Evolutionary conservation across 2,888 invertebrate genomes (phyloP), one percentile per base, ranked within the genome.

Genomic region (Philhelius pedissequus): DNA sequence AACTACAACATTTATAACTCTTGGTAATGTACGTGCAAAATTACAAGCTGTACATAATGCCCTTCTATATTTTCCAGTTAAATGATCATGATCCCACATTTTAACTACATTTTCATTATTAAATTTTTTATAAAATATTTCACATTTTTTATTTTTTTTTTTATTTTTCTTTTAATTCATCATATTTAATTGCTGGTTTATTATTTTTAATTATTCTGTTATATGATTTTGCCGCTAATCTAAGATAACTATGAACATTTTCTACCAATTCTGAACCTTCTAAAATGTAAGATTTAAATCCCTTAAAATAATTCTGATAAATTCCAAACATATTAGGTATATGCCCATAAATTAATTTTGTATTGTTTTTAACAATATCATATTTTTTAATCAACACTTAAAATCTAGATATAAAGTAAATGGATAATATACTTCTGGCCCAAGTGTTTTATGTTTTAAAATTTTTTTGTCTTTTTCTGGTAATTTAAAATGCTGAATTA

Each of bases 181-280:
- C 8, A 66, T 15, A 27, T 48, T 62, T 62, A 62, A 27, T 15
- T 62, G 35, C 25, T 66, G 32, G 32, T 20, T 43, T 66, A 32
- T 18, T 32, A 32, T 15, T 66, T 66, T 32, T 50, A 66, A 5
- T 13, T 50, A 66, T 66, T 48, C 35, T 66, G 38, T 38, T 66
- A 64, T 64, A 64, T 64, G 8, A 30, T 20, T 30, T 50, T 50
- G 35, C 50, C 25, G 38, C n/a, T 66, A n/a, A n/a, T 66, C 15
- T 66, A 50, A 66, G 50, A 50, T 50, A 32, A 48, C 25, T 50
- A 66, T 66, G 66, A 50, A 50, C 22, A 50, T 66, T 50, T 20
- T 38, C 25, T 15, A 50, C 22, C 48, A 66, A 22, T 11, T 32
- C 22, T 35, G 32, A 32, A 11, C 38, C 50, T 66, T 50, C 15